These are phyloP conservation scores for Dermatemys mawii DNA, from an alignment of 2,113 vertebrate species.

Conservation along the genomic window DNA sequence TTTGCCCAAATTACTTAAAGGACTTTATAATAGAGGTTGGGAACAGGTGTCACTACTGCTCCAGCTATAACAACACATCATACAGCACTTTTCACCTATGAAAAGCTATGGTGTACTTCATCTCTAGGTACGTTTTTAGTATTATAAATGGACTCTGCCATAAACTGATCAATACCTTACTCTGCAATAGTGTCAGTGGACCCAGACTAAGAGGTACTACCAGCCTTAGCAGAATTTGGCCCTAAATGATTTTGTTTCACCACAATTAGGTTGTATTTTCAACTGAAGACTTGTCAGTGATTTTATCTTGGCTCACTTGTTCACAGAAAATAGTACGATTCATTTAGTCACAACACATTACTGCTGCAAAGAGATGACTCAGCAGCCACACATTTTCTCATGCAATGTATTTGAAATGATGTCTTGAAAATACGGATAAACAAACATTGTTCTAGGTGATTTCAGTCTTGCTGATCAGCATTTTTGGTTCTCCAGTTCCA, in stretches of 20 bases:
- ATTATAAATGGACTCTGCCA: neutral
- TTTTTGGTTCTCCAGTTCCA: neutral
- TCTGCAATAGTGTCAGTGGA: no score
- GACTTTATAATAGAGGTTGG: neutral
- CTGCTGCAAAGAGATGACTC: neutral
- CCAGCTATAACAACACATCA: neutral
- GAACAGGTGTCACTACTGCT: neutral
- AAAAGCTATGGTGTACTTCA: neutral
- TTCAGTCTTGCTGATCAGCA: neutral
- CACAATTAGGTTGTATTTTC: neutral
- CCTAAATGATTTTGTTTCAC: neutral
- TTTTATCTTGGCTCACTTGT: neutral
- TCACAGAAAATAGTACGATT: neutral
- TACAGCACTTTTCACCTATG: neutral
- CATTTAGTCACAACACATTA: neutral
- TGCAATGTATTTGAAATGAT: neutral
- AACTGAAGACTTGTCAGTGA: neutral
- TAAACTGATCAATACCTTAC: neutral
- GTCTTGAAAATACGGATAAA: neutral
- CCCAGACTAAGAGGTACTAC: no score
- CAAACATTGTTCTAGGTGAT: neutral
- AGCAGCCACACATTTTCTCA: neutral
- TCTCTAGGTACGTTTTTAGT: neutral
- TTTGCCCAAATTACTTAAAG: neutral
- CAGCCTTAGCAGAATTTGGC: no score